Conservation (phyloP, 2,113 vertebrate genomes). For the Tretioscincus oriximinensis region DNA sequence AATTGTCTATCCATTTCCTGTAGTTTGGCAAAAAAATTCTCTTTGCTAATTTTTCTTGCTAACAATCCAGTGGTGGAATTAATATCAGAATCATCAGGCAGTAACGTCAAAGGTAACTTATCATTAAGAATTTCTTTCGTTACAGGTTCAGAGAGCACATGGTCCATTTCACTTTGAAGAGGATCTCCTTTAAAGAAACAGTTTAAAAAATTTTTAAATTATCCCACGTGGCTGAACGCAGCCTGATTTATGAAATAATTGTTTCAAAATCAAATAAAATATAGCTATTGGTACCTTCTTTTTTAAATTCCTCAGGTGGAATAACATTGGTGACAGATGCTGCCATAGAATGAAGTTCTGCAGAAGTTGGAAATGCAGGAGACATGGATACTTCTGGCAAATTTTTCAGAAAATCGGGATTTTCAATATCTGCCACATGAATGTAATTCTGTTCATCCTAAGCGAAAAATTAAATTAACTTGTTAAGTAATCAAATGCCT, state of each 20-base stretch:
- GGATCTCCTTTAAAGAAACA: slow-evolving; percentile 17
- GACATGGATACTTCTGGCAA: slow-evolving; percentile 52
- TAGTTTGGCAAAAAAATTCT: slow-evolving; percentile 74
- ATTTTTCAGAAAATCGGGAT: slow-evolving; percentile 59
- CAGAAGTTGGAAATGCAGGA: slow-evolving; percentile 51
- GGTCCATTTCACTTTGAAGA: slow-evolving; percentile 10
- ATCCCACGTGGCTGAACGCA: background rate
- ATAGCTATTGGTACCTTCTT: slow-evolving; percentile 61
- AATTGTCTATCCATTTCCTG: slow-evolving; percentile 80
- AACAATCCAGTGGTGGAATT: slow-evolving; percentile 2
- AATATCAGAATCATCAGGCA: slow-evolving; percentile 18
- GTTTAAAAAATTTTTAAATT: background rate
- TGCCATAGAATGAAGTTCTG: slow-evolving; percentile 71
- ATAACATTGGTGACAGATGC: slow-evolving; percentile 61
- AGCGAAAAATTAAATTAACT: slow-evolving; percentile 31
- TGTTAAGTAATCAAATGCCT: background rate
- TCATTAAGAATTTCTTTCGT: slow-evolving; percentile 32
- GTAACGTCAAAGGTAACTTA: slow-evolving; percentile 40
- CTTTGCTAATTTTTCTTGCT: slow-evolving; percentile 28
- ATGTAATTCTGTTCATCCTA: slow-evolving; percentile 71
- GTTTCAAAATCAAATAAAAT: background rate
- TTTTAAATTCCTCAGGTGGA: slow-evolving; percentile 15
- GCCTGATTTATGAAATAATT: background rate
- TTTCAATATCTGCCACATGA: slow-evolving; percentile 83
- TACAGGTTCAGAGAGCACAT: slow-evolving; percentile 10